Percentiles rank a stretch among this genome's conserved stretches.
Conservation (phyloP, 2,113 vertebrate species). For the Turnix velox region DNA sequence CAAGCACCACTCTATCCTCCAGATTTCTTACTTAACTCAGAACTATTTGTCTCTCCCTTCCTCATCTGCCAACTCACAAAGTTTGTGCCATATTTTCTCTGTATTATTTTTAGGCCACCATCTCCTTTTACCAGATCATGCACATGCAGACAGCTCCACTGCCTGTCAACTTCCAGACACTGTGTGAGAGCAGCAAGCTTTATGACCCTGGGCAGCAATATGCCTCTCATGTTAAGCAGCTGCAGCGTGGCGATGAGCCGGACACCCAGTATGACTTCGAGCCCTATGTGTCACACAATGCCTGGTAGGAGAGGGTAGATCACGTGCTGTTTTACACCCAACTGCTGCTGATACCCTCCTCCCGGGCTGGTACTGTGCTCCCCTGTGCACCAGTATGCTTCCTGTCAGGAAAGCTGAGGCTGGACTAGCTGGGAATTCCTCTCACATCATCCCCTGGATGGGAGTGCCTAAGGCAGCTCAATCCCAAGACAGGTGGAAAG, state of each 20-base stretch:
- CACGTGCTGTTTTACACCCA: rapidly evolving
- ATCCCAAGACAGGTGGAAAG: rapidly evolving
- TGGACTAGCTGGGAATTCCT: neutral
- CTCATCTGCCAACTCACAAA: rapidly evolving
- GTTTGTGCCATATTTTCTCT: rapidly evolving
- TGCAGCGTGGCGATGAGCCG: conserved; percentile 83
- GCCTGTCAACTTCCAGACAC: conserved; percentile 92
- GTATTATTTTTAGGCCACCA: conserved; percentile 77
- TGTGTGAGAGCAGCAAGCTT: conserved; percentile 96
- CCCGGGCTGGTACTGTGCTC: neutral
- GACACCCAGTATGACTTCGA: conserved; percentile 84
- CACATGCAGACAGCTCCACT: conserved; percentile 90
- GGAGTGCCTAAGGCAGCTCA: neutral
- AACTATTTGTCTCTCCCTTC: neutral
- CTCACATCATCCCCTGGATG: rapidly evolving
- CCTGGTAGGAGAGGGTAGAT: conserved; percentile 29
- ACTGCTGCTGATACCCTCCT: neutral
- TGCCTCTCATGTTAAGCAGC: conserved; percentile 82
- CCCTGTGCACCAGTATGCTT: neutral
- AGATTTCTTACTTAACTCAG: rapidly evolving
- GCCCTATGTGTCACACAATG: conserved; percentile 73
- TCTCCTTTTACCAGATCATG: conserved; percentile 96
- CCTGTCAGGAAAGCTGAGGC: neutral
- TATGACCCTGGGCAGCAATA: conserved; percentile 95
- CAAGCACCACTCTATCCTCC: rapidly evolving